Base-by-base conservation (phyloP, 2,797 vertebrate species). In the Dallia pectoralis region DNA sequence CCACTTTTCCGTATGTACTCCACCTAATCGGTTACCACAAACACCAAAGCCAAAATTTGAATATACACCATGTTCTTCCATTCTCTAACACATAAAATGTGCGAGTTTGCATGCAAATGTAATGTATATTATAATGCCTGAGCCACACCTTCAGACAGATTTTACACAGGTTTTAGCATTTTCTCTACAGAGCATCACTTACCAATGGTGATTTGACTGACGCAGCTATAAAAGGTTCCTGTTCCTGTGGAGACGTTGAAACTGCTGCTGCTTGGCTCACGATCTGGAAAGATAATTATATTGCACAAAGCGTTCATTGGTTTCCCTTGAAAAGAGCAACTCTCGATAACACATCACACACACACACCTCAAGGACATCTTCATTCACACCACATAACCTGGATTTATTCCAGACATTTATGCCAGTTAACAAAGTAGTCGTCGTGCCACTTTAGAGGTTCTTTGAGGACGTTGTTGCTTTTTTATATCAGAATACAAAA, bases 131-230 rank as follows among this genome's bases (percentile, higher is more conserved):
- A 44, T 6, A 11, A 44, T 44, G 11, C 40, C 14, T 12, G 40
- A 44, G 14, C 40, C 12, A 12, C 40, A 44, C 2, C 36, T 40
- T 40, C 9, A 40, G 36, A 40, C 40, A 44, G 40, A 11, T 44
- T 44, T 44, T 44, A 44, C 40, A 44, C 40, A 44, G 40, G 40
- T 9, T 12, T 44, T 44, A 44, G 40, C 3, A 12, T 14, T 30
- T 40, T 73, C 12, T 68, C 5, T 12, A 51, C 25, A 4, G 47
- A 51, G 18, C 27, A 33, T 15, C 27, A 84, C 93, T 92, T 85
- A 96, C 94, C 95, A 25, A 95, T 93, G 81, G 94, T 95, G 87
- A 96, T 93, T 81, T 95, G 94, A 89, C 94, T 96, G 89, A 95
- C 93, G 72, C 94, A 95, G 77, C 94, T 95, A 91, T 93, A 95